Percentiles rank a stretch among this genome's conserved stretches.
These are phyloP conservation scores for Chaetodon auriga DNA, from an alignment of 2,113 vertebrate genomes.

Conservation along the genomic window DNA sequence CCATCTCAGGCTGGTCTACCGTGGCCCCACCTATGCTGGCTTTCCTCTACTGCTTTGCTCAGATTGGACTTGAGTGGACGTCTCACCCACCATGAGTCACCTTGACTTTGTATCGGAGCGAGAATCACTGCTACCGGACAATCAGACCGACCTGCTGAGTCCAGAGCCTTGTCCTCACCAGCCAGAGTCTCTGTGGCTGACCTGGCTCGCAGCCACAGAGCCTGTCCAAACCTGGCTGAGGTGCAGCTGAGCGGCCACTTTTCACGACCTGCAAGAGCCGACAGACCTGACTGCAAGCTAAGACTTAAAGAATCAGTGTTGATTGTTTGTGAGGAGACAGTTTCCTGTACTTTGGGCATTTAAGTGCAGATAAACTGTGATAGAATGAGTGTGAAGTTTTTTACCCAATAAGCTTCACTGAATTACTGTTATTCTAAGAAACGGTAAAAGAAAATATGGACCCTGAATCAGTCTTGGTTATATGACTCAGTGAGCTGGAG, in stretches of 20 bases:
- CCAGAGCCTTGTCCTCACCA: constrained; percentile 20
- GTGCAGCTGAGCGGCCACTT: constrained; percentile 54
- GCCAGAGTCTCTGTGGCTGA: constrained; percentile 26
- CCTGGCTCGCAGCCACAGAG: constrained; percentile 51
- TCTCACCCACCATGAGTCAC: constrained; percentile 68
- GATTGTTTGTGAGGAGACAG: background rate
- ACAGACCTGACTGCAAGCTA: constrained; percentile 1
- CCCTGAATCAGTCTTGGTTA: constrained; percentile 26
- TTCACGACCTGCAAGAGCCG: constrained; percentile 25
- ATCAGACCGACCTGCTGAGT: constrained; percentile 47
- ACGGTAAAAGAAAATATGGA: constrained; percentile 33
- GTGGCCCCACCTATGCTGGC: constrained; percentile 77
- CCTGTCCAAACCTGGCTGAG: constrained; percentile 35
- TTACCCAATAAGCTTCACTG: constrained; percentile 16
- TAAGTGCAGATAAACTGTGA: constrained; percentile 15
- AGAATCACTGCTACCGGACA: constrained; percentile 44
- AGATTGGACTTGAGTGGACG: constrained; percentile 83
- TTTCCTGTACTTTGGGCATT: constrained; percentile 16
- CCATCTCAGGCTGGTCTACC: constrained; percentile 79
- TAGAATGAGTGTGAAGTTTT: constrained; percentile 11
- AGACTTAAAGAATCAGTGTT: constrained; percentile 12
- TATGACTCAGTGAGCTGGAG: constrained; percentile 25
- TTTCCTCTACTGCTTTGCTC: constrained; percentile 87
- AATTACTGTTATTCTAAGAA: constrained; percentile 42
- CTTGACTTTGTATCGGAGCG: constrained; percentile 53